These are phyloP conservation scores for Planiliza haematocheilus DNA, from an alignment of 2,113 vertebrate species.

Conservation along the genomic window DNA sequence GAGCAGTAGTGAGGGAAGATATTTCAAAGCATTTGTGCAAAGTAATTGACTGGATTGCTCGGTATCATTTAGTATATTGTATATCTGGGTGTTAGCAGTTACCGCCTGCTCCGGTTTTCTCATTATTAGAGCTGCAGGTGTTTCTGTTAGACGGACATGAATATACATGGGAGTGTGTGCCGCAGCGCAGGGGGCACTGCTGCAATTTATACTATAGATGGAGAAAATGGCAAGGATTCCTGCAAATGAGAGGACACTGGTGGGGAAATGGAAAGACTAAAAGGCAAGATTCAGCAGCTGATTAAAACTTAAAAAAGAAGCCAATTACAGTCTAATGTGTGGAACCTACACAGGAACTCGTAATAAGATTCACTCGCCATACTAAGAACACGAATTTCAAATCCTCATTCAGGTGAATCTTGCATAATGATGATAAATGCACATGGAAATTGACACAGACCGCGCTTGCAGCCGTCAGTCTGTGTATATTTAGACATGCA, in stretches of 20 bases:
- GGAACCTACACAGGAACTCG: conserved; percentile 24
- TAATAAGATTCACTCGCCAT: conserved; percentile 40
- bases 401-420: conserved; percentile 1
- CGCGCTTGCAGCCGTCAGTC: not conserved
- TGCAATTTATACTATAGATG: conserved; percentile 23
- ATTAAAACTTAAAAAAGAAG: conserved; percentile 63
- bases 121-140: conserved; percentile 13
- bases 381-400: not conserved
- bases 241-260: conserved; percentile 16
- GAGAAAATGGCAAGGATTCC: conserved; percentile 4
- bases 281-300: conserved; percentile 27
- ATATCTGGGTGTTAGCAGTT: not conserved
- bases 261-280: conserved; percentile 31
- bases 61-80: not conserved
- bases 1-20: not conserved
- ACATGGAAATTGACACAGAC: not conserved
- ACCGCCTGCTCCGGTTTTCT: not conserved
- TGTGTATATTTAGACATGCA: not conserved
- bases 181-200: conserved; percentile 27
- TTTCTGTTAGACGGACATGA: conserved; percentile 18
- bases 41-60: not conserved
- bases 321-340: conserved; percentile 57
- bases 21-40: not conserved
- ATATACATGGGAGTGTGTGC: conserved; percentile 13
- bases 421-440: conserved; percentile 11